These are phyloP conservation scores for Limonius californicus DNA, from an alignment of 1,140 invertebrate species.

Conservation along the genomic window DNA sequence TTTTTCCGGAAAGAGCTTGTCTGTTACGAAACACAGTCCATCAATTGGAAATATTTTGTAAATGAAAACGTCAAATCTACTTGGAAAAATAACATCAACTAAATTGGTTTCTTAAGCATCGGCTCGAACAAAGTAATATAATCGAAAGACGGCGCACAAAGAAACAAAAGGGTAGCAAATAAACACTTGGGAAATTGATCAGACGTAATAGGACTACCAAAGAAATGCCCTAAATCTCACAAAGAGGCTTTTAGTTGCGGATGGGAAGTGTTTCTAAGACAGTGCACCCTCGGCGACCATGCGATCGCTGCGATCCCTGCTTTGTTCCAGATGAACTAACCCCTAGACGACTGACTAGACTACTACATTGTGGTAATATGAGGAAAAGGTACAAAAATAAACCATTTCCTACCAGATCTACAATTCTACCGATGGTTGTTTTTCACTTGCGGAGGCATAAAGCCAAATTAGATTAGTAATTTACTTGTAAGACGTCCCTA, in stretches of 20 bases:
- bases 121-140: constrained; percentile 7
- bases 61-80: not conserved
- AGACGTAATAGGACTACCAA: constrained; percentile 6
- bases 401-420: not conserved
- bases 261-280: constrained; percentile 12
- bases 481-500: not conserved
- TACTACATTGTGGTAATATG: constrained; percentile 11
- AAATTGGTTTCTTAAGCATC: constrained; percentile 8
- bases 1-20: no score
- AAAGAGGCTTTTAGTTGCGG: constrained; percentile 14
- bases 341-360: not conserved
- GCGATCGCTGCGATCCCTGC: not conserved
- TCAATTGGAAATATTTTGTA: not conserved
- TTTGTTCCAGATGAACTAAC: constrained; percentile 9
- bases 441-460: not conserved
- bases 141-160: not conserved
- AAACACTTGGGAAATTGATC: constrained; percentile 13
- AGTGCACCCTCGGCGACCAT: constrained; percentile 5
- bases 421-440: not conserved
- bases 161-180: constrained; percentile 10
- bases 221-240: constrained; percentile 10
- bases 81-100: not conserved
- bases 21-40: not conserved
- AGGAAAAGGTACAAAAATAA: constrained; percentile 11
- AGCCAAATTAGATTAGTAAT: constrained; percentile 8